Base-by-base conservation (phyloP, 64 coral and sea anemone species). In the Platygyra sinensis region DNA sequence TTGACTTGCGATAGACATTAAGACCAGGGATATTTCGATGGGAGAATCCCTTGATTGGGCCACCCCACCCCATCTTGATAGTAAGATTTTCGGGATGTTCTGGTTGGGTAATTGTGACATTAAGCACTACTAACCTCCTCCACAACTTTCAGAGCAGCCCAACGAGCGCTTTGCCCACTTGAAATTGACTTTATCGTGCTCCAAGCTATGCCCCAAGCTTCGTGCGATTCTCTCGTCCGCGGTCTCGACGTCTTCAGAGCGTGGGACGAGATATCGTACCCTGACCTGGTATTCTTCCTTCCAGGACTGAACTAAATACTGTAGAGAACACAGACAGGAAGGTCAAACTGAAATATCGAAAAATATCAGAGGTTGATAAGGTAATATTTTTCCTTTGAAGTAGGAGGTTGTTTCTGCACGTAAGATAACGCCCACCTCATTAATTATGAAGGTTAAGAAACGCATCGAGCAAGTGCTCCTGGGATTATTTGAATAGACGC, bases 251-350 rank as follows among this genome's bases (percentile, higher is more conserved):
- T 85, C 62, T 8, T 17, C 11, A 22, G 62, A 63, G 11, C 65
- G 65, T 49, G 81, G 81, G 38, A 71, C 62, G 10, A 85, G 60
- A 63, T 71, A 85, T 38, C 81, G 81, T 24, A 85, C 69, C 62
- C 81, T 69, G 62, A 90, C 88, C 17, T 79, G 42, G 33, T 89
- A 89, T 24, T 89, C 78, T 20, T 63, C 78, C 46, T 89, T 54
- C 87, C 87, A 89, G 1, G 76, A 51, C 38, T 79, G 75, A 71
- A 89, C 87, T 4, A 79, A 52, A 89, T 89, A 89, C 87, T 89
- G 63, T 7, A 78, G 15, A 77, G 39, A 7, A 77, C 60, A 38
- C 19, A 79, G 31, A 30, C 18, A 24, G 76, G 50, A 5, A n/a
- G 28, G 24, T 29, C 25, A 69, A 25, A 69, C 22, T 27, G 25